phyloP scores from a whole-genome alignment of 1,140 invertebrate species.

The Platorchestia sp. region DNA sequence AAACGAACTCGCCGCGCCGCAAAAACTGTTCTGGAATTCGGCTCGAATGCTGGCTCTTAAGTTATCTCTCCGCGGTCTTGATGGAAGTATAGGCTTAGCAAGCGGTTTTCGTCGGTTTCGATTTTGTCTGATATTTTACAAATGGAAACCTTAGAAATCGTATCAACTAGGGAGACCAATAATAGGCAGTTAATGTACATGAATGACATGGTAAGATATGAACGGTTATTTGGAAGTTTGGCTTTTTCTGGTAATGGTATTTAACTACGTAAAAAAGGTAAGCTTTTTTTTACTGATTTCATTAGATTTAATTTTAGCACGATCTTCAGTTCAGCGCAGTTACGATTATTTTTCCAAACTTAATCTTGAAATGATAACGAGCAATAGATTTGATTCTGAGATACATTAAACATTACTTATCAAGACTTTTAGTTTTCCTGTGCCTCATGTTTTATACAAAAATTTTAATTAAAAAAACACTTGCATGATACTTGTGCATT shows the following conservation, averaged over 20 bases:
- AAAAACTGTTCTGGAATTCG: slow-evolving; percentile 5
- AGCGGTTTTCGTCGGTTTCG: background rate
- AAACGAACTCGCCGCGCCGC: background rate
- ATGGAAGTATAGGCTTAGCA: background rate
- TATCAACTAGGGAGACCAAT: background rate
- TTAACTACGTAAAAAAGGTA: background rate
- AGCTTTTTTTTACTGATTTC: background rate
- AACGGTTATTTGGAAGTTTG: background rate
- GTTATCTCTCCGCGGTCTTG: background rate
- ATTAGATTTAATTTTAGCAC: background rate
- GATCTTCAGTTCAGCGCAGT: background rate
- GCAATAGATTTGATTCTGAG: too few species aligned
- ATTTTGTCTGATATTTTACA: background rate
- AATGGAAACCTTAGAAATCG: background rate
- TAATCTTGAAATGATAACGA: background rate
- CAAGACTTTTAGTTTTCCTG: too few species aligned
- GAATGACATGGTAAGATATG: background rate
- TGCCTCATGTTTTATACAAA: too few species aligned
- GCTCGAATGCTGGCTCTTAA: background rate
- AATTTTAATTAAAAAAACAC: too few species aligned
- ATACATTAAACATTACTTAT: too few species aligned
- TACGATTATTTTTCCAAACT: background rate
- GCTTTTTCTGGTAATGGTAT: background rate
- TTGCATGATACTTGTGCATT: too few species aligned
- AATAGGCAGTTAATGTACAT: background rate